Conservation (phyloP, 1,140 invertebrate genomes). For the Pollicipes pollicipes region DNA sequence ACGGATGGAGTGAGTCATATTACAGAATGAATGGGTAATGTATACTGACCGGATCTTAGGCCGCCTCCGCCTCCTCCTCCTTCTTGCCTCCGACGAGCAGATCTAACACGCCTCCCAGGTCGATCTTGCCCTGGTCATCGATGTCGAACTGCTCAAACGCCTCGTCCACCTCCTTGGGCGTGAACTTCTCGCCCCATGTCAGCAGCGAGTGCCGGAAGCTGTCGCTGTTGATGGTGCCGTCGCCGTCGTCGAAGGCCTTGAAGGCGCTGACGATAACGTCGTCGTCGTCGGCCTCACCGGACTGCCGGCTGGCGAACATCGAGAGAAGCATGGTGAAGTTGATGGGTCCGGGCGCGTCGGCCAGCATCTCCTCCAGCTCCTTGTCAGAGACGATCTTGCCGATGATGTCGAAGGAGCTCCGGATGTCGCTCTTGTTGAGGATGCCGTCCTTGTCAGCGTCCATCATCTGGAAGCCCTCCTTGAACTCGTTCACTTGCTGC, state of each 20-base stretch:
- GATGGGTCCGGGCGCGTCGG: constrained; percentile 75
- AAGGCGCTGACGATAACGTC: constrained; percentile 55
- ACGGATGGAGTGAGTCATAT: too few species aligned
- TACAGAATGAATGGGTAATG: not conserved
- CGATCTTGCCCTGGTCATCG: constrained; percentile 78
- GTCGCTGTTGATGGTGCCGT: constrained; percentile 43
- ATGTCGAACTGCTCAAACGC: constrained; percentile 90
- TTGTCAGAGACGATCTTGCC: constrained; percentile 74
- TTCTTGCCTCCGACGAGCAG: constrained; percentile 66
- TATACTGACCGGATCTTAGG: not conserved
- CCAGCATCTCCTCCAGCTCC: constrained; percentile 77
- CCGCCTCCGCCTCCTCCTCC: constrained; percentile 41
- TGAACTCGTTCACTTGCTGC: constrained; percentile 87
- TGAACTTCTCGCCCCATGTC: constrained; percentile 95
- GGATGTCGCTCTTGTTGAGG: constrained; percentile 87
- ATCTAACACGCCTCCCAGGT: constrained; percentile 68
- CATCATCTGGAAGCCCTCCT: constrained; percentile 95
- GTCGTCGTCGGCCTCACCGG: constrained; percentile 33
- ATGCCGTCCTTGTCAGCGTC: constrained; percentile 96
- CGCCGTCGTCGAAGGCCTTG: constrained; percentile 79
- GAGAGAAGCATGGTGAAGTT: constrained; percentile 88
- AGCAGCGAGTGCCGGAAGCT: constrained; percentile 82
- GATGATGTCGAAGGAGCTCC: constrained; percentile 84
- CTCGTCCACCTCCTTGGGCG: constrained; percentile 75
- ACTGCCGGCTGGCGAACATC: constrained; percentile 53